A percentile compares a stretch with the other conserved stretches of the same genome.
Conservation (phyloP, 1,140 invertebrate species). For the Copidosoma floridanum region DNA sequence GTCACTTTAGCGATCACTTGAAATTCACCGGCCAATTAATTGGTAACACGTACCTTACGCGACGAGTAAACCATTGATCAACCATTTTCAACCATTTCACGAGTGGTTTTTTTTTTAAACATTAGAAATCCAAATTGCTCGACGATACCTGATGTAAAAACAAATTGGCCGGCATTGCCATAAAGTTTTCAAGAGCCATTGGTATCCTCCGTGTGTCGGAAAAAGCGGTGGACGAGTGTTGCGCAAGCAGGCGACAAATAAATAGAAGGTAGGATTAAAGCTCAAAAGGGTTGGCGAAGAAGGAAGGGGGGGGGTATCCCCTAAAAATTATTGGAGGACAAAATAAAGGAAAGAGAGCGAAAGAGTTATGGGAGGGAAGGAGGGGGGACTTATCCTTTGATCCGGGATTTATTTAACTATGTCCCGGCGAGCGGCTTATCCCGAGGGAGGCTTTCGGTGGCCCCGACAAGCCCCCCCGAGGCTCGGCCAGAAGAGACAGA, state of each 20-base stretch:
- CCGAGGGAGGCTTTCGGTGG: constrained; percentile 54
- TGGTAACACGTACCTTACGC: no score
- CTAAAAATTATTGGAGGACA: constrained; percentile 41
- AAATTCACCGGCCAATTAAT: no score
- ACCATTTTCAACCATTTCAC: no score
- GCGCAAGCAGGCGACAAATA: not conserved
- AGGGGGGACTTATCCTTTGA: constrained; percentile 53
- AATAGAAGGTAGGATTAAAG: not conserved
- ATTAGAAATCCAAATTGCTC: no score
- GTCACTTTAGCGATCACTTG: no score
- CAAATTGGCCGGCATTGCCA: no score
- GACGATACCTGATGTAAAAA: no score
- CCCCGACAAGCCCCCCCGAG: constrained; percentile 24
- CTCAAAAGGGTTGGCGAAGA: not conserved
- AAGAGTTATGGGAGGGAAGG: constrained; percentile 7
- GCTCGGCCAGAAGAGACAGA: constrained; percentile 38
- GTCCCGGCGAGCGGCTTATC: constrained; percentile 54
- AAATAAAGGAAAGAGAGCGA: constrained; percentile 1
- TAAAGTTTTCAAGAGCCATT: no score
- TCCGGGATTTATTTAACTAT: constrained; percentile 59
- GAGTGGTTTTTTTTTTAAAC: no score
- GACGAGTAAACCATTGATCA: no score
- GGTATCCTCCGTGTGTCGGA: no score
- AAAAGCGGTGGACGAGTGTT: not conserved
- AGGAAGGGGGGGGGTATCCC: constrained; percentile 8